Evolutionary conservation across 2,113 vertebrate genomes (phyloP), one percentile per base, ranked within the genome.

Genomic region (Pica pica): DNA sequence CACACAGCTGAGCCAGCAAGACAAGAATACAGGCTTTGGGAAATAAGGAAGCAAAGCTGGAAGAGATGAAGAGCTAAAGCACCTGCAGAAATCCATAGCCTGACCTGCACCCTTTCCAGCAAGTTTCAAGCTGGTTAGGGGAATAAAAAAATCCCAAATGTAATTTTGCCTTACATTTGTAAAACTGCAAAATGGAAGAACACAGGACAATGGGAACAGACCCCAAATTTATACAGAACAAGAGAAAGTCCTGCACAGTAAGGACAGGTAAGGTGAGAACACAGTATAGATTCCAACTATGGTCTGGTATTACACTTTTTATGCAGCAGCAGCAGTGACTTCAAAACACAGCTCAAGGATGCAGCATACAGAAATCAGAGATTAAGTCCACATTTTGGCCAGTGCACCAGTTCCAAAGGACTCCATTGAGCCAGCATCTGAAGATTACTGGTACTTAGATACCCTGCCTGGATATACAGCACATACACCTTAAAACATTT

Each of bases 51-150:
- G 46, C 27, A 16, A 57, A 73, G 50, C 0, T 42, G 13, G 22
- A 95, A 80, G 64, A 94, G 22, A 86, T 55, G 22, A 83, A 86
- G 50, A 81, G 57, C 41, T 70, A 57, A 90, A 70, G 35, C 50
- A 76, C 28, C 50, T 39, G n/a, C 30, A 61, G 37, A 92, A 95
- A 80, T 19, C 7, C 53, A 47, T 9, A n/a, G 41, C 44, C 16
- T 1, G 1, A 69, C 57, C 4, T 64, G 61, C 35, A 83, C 2
- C 16, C 27, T 46, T 89, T 57, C 87, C 89, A 89, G 28, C 22
- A 81, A 61, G 26, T 49, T 94, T 73, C 41, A 89, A 89, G 41
- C 10, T 85, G 21, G 16, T 17, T 41, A 33, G 7, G 19, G 27
- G 41, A 89, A 83, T 21, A 42, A 10, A 80, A 80, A 77, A 95